phyloP scores from a whole-genome alignment of 2,888 invertebrate species.

The Operophtera brumata region DNA sequence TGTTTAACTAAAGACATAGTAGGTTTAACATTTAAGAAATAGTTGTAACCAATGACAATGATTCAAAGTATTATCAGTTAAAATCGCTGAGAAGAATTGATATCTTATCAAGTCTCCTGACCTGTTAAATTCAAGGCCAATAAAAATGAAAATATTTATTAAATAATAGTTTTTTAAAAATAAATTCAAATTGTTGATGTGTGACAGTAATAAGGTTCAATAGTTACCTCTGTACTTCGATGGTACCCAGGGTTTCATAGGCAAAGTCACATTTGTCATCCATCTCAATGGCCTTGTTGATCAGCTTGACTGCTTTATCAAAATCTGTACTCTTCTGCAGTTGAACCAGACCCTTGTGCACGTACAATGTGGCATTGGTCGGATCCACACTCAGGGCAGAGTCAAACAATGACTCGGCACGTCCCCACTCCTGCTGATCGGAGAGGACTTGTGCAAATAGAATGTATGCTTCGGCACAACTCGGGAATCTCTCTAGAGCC shows the following conservation, averaged over 20 bases:
- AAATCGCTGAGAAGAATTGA: slow-evolving; percentile 10
- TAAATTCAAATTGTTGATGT: not conserved
- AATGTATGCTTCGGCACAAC: slow-evolving; percentile 92
- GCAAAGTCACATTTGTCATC: slow-evolving; percentile 97
- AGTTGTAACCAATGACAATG: slow-evolving; percentile 4
- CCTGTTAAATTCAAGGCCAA: slow-evolving; percentile 11
- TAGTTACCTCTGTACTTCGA: slow-evolving; percentile 93
- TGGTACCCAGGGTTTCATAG: slow-evolving; percentile 96
- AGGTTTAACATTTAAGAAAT: slow-evolving; percentile 5
- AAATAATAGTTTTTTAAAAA: no score
- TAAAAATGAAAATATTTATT: not conserved
- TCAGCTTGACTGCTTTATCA: slow-evolving; percentile 87
- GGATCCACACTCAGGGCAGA: slow-evolving; percentile 91
- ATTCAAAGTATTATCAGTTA: slow-evolving; percentile 15
- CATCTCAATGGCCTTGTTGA: slow-evolving; percentile 90
- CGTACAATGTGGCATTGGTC: slow-evolving; percentile 90
- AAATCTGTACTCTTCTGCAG: slow-evolving; percentile 93
- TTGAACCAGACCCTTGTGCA: slow-evolving; percentile 91
- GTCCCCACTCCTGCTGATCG: slow-evolving; percentile 90
- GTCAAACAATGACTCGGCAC: slow-evolving; percentile 90
- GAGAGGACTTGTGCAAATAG: slow-evolving; percentile 94
- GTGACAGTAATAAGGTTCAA: not conserved
- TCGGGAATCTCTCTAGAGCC: slow-evolving; percentile 89
- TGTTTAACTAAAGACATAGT: not conserved
- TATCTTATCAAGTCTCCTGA: slow-evolving; percentile 17